phyloP scores from a whole-genome alignment of 2,797 vertebrate genomes.

The Neosilurus mollespiculum region DNA sequence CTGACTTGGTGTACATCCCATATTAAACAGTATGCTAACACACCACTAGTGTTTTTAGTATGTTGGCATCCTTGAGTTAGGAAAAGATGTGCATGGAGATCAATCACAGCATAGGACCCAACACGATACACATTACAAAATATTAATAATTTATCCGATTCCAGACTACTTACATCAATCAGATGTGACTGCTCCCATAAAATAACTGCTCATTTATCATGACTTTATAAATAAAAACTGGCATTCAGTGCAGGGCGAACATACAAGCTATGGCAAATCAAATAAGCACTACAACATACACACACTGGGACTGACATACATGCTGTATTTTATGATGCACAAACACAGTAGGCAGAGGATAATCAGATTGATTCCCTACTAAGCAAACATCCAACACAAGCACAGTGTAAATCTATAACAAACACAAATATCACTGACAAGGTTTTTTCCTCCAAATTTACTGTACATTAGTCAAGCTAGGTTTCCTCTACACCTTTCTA shows the following conservation, averaged over 20 bases:
- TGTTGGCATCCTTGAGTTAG: not conserved
- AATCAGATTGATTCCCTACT: not conserved
- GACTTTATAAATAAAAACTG: not conserved
- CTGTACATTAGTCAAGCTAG: not conserved
- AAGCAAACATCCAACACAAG: not conserved
- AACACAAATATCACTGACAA: not conserved
- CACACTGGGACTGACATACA: not conserved
- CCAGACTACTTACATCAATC: not conserved
- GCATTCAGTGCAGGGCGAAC: not conserved
- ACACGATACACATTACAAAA: not conserved
- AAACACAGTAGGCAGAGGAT: not conserved
- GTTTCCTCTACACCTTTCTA: not conserved
- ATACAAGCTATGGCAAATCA: not conserved
- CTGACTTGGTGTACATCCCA: no score
- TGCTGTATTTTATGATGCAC: not conserved
- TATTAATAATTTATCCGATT: not conserved
- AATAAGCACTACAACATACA: constrained; percentile 1
- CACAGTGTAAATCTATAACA: not conserved
- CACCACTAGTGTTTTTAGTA: not conserved
- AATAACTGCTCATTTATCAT: not conserved
- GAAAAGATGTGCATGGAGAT: not conserved
- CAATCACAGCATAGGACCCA: not conserved
- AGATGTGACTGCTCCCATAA: not conserved
- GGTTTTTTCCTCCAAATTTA: not conserved
- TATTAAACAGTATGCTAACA: not conserved